Evolutionary conservation across 2,888 invertebrate genomes (phyloP), one percentile per base, ranked within the genome.

Genomic region (Leptopterna dolabrata): DNA sequence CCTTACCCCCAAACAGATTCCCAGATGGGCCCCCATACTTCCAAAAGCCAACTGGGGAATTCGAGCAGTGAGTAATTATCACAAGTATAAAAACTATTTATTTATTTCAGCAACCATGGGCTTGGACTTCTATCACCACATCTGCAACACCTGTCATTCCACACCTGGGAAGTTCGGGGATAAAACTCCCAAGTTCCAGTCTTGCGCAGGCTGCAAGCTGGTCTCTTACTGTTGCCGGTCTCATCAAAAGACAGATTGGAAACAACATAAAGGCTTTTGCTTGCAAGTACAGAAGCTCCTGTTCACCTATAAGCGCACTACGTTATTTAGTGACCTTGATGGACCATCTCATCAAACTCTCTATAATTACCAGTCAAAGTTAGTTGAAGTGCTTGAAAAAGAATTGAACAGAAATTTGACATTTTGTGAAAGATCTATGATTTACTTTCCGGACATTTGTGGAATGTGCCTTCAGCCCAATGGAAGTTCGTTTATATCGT

Each of bases 201-300:
- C 47, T n/a, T 88, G 88, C 63, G 85, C 88, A 24, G 76, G 87
- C 16, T 88, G 88, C 78, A 81, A 71, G 24, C 76, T 88, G 16
- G 76, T 88, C 11, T 88, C 86, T 14, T 88, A 88, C 36, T 88
- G 88, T 63, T 82, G 80, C 14, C 27, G 41, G n/a, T n/a, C 63
- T 0, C 88, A 88, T 51, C 88, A 88, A 83, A 88, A 76, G 63
- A 27, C 30, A 16, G 87, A 88, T 27, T 88, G 88, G 87, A 76
- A 73, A 86, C 4, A 55, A n/a, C 88, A 88, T 76, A 88, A 87
- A 76, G 29, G n/a, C 13, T 85, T 88, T 24, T 88, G 88, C 27
- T 4, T 27, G 30, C 19, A 76, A 70, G 84, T 88, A 43, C 76
- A 78, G 16, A 80, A 73, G 13, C 29, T 81, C 27, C 16, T 87